Evolutionary conservation across 2,888 invertebrate species (phyloP).

Genomic region (Cristatella mucedo): DNA sequence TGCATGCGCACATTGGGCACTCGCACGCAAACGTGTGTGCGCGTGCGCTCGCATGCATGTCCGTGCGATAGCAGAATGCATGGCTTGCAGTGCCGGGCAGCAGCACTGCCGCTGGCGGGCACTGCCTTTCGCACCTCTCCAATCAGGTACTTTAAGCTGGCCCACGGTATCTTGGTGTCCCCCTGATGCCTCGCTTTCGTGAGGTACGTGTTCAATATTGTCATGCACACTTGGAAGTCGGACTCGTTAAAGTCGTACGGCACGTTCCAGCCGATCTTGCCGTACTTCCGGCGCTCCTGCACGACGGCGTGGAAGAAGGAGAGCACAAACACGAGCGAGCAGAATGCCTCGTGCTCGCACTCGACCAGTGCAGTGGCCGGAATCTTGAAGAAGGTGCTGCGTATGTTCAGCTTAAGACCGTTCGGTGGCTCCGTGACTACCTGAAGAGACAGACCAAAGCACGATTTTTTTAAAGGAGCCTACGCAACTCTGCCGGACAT

Average conservation of each 20-base stretch:
- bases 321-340: conserved; percentile 64
- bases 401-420: conserved; percentile 68
- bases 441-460: conserved; percentile 37
- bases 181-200: conserved; percentile 47
- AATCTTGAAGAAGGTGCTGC: conserved; percentile 75
- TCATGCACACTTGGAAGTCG: conserved; percentile 72
- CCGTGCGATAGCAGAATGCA: too few species aligned
- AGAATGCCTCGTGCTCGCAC: conserved; percentile 60
- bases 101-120: too few species aligned
- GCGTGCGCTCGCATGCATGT: too few species aligned
- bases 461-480: too few species aligned
- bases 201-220: conserved; percentile 68
- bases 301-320: conserved; percentile 87
- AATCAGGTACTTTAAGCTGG: conserved; percentile 72
- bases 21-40: too few species aligned
- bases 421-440: conserved; percentile 85
- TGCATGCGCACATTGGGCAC: too few species aligned
- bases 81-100: too few species aligned
- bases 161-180: conserved; percentile 65
- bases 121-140: conserved; percentile 65
- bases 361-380: conserved; percentile 54
- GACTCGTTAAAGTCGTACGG: conserved; percentile 79
- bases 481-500: too few species aligned
- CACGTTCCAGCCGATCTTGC: conserved; percentile 87
- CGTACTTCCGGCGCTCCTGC: conserved; percentile 74